Conservation (phyloP, 2,888 invertebrate genomes). For the Athalia cordata region DNA sequence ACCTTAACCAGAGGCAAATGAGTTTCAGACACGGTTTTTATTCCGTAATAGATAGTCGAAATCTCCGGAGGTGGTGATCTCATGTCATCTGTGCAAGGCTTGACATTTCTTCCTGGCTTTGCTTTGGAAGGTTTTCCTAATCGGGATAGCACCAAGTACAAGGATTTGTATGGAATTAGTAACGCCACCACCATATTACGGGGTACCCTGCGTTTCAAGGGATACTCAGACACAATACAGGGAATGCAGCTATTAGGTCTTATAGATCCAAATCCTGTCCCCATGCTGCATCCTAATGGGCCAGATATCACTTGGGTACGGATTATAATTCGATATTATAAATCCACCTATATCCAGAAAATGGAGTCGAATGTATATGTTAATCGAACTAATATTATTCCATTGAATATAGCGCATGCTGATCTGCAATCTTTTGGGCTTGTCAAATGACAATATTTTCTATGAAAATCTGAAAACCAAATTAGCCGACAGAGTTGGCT, state of each 20-base stretch:
- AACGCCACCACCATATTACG: conserved; percentile 92
- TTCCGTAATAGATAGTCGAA: conserved; percentile 82
- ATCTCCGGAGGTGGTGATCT: conserved; percentile 92
- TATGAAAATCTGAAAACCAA: conserved; percentile 93
- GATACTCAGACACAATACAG: conserved; percentile 92
- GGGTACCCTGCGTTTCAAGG: conserved; percentile 94
- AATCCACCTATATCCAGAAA: not conserved
- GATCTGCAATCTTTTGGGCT: conserved; percentile 89
- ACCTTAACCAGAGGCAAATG: too few relatives aligned
- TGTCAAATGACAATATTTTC: conserved; percentile 91
- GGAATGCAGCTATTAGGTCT: conserved; percentile 92
- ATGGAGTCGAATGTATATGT: not conserved
- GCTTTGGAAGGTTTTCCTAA: conserved; percentile 98
- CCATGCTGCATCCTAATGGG: conserved; percentile 94
- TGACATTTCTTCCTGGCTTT: conserved; percentile 97
- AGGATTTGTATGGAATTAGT: conserved; percentile 89
- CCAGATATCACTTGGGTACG: conserved; percentile 96
- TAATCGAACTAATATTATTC: not conserved
- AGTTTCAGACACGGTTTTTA: too few relatives aligned
- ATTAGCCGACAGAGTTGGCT: conserved; percentile 87
- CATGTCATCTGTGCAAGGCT: conserved; percentile 85
- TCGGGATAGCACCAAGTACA: conserved; percentile 94
- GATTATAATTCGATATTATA: not conserved
- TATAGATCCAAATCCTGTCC: conserved; percentile 89
- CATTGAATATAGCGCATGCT: conserved; percentile 81